These are phyloP conservation scores for Pecten maximus DNA, from an alignment of 2,888 invertebrate species.

Conservation along the genomic window DNA sequence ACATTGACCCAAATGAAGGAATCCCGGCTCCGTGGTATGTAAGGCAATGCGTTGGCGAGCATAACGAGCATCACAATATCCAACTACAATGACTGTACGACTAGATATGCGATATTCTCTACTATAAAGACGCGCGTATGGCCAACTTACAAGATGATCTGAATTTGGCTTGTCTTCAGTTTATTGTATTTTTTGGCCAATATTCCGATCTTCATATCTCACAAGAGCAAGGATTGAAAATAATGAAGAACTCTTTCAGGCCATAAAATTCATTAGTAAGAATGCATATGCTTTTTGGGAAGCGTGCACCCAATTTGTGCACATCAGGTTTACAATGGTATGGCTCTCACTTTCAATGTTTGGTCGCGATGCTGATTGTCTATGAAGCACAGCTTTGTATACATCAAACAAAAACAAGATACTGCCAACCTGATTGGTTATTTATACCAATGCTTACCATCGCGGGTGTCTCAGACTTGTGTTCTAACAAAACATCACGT, in stretches of 20 bases:
- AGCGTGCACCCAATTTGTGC: not conserved
- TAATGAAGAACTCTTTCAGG: not conserved
- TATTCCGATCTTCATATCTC: not conserved
- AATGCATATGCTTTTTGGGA: not conserved
- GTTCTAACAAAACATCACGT: not conserved
- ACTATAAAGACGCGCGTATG: not conserved
- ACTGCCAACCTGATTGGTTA: not conserved
- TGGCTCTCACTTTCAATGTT: not conserved
- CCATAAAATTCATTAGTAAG: not conserved
- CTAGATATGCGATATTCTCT: not conserved
- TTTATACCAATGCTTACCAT: not conserved
- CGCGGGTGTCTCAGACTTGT: not conserved
- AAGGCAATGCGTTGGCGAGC: not conserved
- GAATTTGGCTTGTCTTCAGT: not conserved
- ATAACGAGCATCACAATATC: not conserved
- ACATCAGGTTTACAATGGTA: not conserved
- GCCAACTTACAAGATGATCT: not conserved
- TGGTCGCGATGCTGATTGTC: not conserved
- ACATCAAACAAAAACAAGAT: not conserved
- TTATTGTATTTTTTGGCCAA: not conserved
- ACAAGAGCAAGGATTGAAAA: not conserved
- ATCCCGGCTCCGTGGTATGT: too few species aligned
- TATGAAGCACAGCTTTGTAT: not conserved
- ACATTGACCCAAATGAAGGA: too few species aligned
- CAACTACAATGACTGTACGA: not conserved